Conservation (phyloP, 2,113 vertebrate species). For the Hypanus sabinus region DNA sequence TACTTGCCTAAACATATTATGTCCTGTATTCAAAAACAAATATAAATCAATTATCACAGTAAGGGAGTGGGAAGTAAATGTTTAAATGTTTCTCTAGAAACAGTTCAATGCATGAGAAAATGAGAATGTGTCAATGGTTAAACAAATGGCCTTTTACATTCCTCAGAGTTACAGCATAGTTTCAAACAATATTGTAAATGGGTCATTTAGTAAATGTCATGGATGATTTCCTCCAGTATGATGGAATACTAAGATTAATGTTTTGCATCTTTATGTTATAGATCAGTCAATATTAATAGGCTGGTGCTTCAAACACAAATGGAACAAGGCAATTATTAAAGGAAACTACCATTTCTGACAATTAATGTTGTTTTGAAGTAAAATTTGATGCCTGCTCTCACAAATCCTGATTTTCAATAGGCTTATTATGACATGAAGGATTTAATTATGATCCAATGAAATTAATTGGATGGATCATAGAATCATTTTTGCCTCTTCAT, state of each 20-base stretch:
- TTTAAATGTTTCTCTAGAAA: conserved; percentile 37
- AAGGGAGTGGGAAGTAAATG: conserved; percentile 31
- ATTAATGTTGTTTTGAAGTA: not conserved
- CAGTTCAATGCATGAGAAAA: conserved; percentile 26
- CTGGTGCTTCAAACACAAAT: not conserved
- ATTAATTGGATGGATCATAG: no score
- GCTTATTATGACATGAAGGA: not conserved
- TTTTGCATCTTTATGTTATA: not conserved
- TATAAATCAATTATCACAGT: conserved; percentile 37
- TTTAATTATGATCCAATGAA: not conserved
- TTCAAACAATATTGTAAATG: conserved; percentile 22
- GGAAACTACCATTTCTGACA: not conserved
- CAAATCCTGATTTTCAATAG: not conserved
- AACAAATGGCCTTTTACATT: conserved; percentile 33
- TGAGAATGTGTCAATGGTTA: conserved; percentile 18
- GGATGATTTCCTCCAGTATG: conserved; percentile 21
- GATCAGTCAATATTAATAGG: not conserved
- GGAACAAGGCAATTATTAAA: not conserved
- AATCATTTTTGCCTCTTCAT: not conserved
- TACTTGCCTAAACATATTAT: conserved; percentile 36
- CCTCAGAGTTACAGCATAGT: conserved; percentile 21
- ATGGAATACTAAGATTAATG: not conserved
- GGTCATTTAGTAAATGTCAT: conserved; percentile 31
- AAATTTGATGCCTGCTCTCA: not conserved
- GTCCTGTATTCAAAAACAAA: conserved; percentile 36